These are phyloP conservation scores for Nycticryphes semicollaris DNA, from an alignment of 2,113 vertebrate species.

Conservation along the genomic window DNA sequence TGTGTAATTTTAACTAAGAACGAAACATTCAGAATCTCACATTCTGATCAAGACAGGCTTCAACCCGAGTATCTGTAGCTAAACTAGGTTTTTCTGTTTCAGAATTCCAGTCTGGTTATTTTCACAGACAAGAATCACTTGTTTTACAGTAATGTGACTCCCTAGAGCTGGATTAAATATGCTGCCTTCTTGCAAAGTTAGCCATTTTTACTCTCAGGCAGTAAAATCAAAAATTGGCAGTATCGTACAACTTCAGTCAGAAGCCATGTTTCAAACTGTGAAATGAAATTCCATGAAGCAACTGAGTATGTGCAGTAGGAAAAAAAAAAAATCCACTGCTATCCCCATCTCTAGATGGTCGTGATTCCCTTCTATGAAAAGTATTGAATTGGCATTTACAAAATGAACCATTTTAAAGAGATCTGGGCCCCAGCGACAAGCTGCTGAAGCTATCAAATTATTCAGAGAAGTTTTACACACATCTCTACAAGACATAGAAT, in stretches of 20 bases:
- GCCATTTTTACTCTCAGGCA: conserved; percentile 19
- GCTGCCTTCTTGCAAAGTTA: conserved; percentile 9
- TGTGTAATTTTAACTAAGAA: not conserved
- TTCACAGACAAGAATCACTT: conserved; percentile 12
- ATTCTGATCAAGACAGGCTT: not conserved
- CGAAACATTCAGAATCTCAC: not conserved
- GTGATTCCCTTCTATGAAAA: not conserved
- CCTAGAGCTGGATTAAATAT: not conserved
- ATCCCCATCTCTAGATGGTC: not conserved
- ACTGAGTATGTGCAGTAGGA: not conserved
- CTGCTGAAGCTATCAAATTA: not conserved
- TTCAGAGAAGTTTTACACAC: not conserved
- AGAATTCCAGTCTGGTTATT: not conserved
- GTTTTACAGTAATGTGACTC: not conserved
- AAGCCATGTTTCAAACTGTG: conserved; percentile 40
- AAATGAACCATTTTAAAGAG: conserved; percentile 20
- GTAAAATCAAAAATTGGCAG: conserved; percentile 39
- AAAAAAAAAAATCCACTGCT: not conserved
- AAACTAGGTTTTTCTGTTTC: not conserved
- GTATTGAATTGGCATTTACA: conserved; percentile 23
- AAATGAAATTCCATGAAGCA: conserved; percentile 16
- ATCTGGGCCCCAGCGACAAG: not conserved
- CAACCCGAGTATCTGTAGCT: not conserved
- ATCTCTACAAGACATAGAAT: not conserved
- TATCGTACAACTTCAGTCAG: conserved; percentile 8